Evolutionary conservation across 2,888 invertebrate genomes (phyloP), one percentile per base, ranked within the genome.

Genomic region (Lasioglossum lativentre): DNA sequence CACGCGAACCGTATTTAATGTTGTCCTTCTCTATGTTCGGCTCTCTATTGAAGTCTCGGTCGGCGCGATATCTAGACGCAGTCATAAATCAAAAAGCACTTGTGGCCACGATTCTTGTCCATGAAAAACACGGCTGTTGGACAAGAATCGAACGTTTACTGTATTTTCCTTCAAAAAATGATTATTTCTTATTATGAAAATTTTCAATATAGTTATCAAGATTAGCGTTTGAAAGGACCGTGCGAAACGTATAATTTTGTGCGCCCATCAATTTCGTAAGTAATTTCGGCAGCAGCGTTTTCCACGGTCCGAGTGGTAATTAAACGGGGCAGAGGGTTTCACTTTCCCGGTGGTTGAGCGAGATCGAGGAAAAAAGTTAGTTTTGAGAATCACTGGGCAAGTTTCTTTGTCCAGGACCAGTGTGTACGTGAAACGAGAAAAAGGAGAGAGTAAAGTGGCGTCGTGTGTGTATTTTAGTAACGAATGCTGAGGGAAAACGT

Each of bases 381-480:
- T 66, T 72, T 71, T 87, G 90, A 90, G 85, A 84, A 34, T 87
- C 81, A 84, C 88, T 84, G 90, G 70, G 38, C 73, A 79, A 70
- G 79, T 86, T 88, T 85, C 85, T 83, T 85, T 72, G 81, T 70
- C 63, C 81, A 27, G 74, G 81, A 59, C 74, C 77, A 63, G 66
- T 59, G 75, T 59, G 73, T 78, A 71, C 83, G 81, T 59, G 80
- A 84, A 84, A 86, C 70, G 79, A 87, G 88, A 90, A 85, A 89
- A 90, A 86, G 75, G 85, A 89, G 86, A 86, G 76, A 75, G 88
- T 82, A 90, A 89, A 83, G 81, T 85, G 83, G 78, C 78, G 84
- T 70, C 83, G 85, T 78, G 90, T 90, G 86, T 90, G 86, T 90
- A 90, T 90, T 90, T 90, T 85, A 80, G 90, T 90, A 90, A 86